These are phyloP conservation scores for Plagodis pulveraria DNA, from an alignment of 2,888 invertebrate species.

Conservation along the genomic window DNA sequence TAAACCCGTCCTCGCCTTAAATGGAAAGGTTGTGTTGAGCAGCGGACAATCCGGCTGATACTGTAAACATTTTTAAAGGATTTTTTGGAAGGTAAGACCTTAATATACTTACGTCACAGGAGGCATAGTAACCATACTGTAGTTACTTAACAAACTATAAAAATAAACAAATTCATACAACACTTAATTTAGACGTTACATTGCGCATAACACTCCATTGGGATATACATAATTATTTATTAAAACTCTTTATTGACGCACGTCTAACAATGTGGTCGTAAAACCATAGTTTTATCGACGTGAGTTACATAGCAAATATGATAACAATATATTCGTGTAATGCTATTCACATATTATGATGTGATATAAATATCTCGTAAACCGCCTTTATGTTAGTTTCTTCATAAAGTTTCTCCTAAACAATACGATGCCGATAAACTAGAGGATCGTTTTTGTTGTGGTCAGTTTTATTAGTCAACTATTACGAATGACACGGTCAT, in stretches of 20 bases:
- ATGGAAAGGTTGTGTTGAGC: no score
- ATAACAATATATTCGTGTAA: slow-evolving; percentile 5
- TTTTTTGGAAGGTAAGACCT: no score
- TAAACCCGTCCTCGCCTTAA: no score
- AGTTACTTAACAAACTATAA: not conserved
- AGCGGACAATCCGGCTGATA: no score
- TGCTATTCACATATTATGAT: slow-evolving; percentile 20
- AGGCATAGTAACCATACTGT: not conserved
- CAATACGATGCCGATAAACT: no score
- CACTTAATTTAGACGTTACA: slow-evolving; percentile 1
- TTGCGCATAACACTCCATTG: slow-evolving; percentile 6
- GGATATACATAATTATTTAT: slow-evolving; percentile 19
- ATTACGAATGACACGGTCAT: no score
- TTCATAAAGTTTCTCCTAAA: not conserved
- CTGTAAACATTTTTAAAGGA: no score
- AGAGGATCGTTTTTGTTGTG: no score
- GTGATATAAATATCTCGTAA: slow-evolving; percentile 23
- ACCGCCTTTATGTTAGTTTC: slow-evolving; percentile 7
- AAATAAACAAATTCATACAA: not conserved
- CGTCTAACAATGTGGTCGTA: slow-evolving; percentile 22
- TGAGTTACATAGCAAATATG: slow-evolving; percentile 20
- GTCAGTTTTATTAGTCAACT: no score
- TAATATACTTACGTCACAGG: not conserved
- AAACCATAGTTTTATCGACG: slow-evolving; percentile 21
- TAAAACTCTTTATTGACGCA: slow-evolving; percentile 18